Evolutionary conservation across 1,140 invertebrate species (phyloP).

Genomic region (Charaxes varanes): DNA sequence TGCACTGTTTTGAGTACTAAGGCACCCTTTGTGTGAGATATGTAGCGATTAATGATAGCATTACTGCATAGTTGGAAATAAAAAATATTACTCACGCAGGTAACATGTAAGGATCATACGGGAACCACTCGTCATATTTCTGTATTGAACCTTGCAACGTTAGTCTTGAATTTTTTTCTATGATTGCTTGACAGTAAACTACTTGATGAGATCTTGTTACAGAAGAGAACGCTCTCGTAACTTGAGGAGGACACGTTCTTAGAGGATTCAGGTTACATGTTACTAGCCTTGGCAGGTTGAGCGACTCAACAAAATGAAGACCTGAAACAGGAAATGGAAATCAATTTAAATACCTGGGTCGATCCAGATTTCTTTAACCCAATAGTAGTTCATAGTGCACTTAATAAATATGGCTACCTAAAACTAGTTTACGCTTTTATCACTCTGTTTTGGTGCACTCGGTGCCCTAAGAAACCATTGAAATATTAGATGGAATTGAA

Average conservation of each 20-base stretch:
- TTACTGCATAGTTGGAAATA: too few relatives aligned
- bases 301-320: constrained; percentile 83
- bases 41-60: too few relatives aligned
- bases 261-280: constrained; percentile 91
- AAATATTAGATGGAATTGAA: too few relatives aligned
- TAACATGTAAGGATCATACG: constrained; percentile 65
- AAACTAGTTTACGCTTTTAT: too few relatives aligned
- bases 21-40: not conserved
- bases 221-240: constrained; percentile 89
- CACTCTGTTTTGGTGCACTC: too few relatives aligned
- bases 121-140: constrained; percentile 67
- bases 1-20: not conserved
- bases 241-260: constrained; percentile 82
- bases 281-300: constrained; percentile 90
- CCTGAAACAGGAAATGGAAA: constrained; percentile 75
- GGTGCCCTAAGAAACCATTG: too few relatives aligned
- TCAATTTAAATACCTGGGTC: too few relatives aligned
- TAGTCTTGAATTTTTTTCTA: constrained; percentile 87
- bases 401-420: too few relatives aligned
- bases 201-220: constrained; percentile 91
- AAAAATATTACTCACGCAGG: constrained; percentile 46
- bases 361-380: too few relatives aligned
- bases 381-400: too few relatives aligned
- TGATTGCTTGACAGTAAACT: constrained; percentile 92
- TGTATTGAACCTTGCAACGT: constrained; percentile 60